These are phyloP conservation scores for Clupea harengus DNA, from an alignment of 2,113 vertebrate species.

Conservation along the genomic window DNA sequence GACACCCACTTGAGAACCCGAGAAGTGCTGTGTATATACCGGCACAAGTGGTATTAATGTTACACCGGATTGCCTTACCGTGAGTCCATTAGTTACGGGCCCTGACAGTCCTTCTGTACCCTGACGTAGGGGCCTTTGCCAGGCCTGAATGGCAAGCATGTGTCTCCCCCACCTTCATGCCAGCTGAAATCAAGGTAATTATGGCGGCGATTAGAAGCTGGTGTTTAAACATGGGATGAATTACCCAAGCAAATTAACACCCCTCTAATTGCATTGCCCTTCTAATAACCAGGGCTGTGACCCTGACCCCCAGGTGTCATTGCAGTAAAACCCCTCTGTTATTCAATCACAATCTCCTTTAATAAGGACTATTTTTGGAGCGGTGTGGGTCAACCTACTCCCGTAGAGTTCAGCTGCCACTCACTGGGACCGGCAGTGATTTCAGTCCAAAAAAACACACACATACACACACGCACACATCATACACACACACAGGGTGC, in stretches of 20 bases:
- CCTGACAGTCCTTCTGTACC: conserved; percentile 45
- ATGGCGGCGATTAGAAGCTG: conserved; percentile 34
- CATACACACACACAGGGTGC: conserved; percentile 29
- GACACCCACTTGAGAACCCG: conserved; percentile 62
- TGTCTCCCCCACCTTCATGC: conserved; percentile 1
- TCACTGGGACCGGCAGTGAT: not conserved
- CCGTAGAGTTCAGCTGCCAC: conserved; percentile 27
- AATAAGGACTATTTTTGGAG: conserved; percentile 49
- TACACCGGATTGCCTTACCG: conserved; percentile 59
- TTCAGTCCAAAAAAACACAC: not conserved
- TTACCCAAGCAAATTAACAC: conserved; percentile 43
- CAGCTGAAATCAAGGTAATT: conserved; percentile 38
- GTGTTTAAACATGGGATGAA: conserved; percentile 40
- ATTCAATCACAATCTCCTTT: conserved; percentile 44
- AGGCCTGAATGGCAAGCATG: conserved; percentile 40
- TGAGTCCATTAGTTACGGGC: conserved; percentile 52
- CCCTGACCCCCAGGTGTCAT: conserved; percentile 29
- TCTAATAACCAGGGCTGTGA: conserved; percentile 41
- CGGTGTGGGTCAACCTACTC: not conserved
- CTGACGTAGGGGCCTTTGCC: not conserved
- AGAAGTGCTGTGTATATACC: conserved; percentile 62
- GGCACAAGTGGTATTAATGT: conserved; percentile 62
- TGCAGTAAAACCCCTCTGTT: conserved; percentile 28
- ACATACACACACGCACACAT: conserved; percentile 4
- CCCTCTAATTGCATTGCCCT: conserved; percentile 43